Conservation (phyloP, 2,113 vertebrate genomes). For the Gopherus flavomarginatus region DNA sequence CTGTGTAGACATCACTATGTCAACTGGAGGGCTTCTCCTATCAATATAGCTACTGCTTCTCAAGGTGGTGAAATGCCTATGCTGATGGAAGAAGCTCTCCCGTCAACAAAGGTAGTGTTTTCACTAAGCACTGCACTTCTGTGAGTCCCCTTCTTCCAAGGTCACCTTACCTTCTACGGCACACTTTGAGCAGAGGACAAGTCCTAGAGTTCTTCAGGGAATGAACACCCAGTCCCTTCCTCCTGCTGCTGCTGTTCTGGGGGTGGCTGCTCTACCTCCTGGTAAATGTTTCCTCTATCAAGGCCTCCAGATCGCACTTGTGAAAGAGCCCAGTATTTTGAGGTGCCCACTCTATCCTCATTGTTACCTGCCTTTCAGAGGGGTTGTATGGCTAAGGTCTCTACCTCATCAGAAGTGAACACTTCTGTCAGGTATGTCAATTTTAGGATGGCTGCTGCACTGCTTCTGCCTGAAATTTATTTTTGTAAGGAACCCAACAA, state of each 20-base stretch:
- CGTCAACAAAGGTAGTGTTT: background rate
- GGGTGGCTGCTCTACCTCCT: no score
- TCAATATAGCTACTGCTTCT: background rate
- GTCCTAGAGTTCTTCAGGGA: no score
- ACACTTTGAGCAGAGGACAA: background rate
- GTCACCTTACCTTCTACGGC: background rate
- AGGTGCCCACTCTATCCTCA: background rate
- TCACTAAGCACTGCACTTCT: background rate
- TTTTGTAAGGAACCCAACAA: background rate
- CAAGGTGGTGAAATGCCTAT: background rate
- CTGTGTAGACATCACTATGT: background rate
- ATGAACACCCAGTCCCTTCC: no score
- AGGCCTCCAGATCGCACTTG: background rate
- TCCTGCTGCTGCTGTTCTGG: no score
- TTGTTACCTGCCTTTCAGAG: background rate
- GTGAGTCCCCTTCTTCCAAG: background rate
- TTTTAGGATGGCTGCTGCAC: background rate
- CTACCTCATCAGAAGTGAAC: background rate
- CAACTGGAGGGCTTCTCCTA: background rate
- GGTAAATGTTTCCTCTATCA: background rate
- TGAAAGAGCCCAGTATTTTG: background rate
- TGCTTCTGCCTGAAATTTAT: background rate
- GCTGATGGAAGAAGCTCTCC: background rate
- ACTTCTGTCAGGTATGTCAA: background rate
- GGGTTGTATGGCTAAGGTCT: background rate